Evolutionary conservation across 2,113 vertebrate genomes (phyloP).

Genomic region (Alexandromys fortis): DNA sequence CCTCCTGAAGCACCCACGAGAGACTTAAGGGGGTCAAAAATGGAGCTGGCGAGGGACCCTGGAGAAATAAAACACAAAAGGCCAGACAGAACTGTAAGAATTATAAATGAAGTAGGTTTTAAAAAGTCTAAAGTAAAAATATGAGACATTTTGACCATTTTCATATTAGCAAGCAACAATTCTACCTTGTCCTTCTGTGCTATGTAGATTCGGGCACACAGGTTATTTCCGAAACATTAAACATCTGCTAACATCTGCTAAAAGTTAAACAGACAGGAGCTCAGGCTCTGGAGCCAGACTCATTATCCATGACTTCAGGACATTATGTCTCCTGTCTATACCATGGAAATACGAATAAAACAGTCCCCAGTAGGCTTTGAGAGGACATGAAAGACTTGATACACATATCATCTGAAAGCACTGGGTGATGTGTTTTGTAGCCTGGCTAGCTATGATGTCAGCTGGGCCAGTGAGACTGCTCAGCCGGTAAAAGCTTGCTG

Average conservation of each 20-base stretch:
- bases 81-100: neutral
- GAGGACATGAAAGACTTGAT: neutral
- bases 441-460: neutral
- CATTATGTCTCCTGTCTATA: constrained; percentile 11
- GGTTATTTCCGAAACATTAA: neutral
- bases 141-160: neutral
- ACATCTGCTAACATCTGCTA: neutral
- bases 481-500: neutral
- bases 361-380: neutral
- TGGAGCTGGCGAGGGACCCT: constrained; percentile 95
- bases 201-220: neutral
- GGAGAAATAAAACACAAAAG: constrained; percentile 61
- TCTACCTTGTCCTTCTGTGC: neutral
- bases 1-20: constrained; percentile 95
- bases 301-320: neutral
- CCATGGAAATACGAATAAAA: neutral
- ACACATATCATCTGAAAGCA: neutral
- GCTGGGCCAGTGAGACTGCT: neutral
- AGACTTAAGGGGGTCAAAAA: constrained; percentile 91
- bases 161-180: neutral
- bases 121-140: neutral
- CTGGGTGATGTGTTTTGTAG: neutral
- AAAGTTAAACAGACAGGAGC: neutral
- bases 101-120: neutral
- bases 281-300: constrained; percentile 18